Evolutionary conservation across 2,888 invertebrate genomes (phyloP).

Genomic region (Brenthis ino): DNA sequence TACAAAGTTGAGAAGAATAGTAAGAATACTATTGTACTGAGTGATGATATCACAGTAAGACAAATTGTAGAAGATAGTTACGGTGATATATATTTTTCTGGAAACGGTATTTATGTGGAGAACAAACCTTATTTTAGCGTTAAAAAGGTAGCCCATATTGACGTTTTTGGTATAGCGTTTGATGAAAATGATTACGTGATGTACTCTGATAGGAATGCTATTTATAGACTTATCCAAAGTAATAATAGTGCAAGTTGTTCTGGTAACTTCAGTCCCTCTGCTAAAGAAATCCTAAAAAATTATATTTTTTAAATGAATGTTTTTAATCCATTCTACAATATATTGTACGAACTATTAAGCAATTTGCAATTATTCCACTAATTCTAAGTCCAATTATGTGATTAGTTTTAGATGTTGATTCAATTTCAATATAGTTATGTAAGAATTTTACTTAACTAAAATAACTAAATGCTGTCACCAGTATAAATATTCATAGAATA

Average conservation of each 20-base stretch:
- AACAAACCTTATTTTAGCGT: constrained; percentile 57
- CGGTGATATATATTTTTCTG: constrained; percentile 65
- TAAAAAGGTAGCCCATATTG: constrained; percentile 54
- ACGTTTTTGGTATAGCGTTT: constrained; percentile 63
- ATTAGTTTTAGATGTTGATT: too few relatives aligned
- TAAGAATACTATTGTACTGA: constrained; percentile 49
- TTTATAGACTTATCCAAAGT: constrained; percentile 59
- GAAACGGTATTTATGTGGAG: constrained; percentile 65
- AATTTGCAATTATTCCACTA: too few relatives aligned
- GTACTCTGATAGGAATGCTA: constrained; percentile 59
- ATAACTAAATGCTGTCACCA: too few relatives aligned
- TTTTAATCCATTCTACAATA: neutral
- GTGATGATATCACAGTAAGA: constrained; percentile 56
- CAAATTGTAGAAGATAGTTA: constrained; percentile 66
- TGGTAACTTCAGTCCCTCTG: constrained; percentile 6
- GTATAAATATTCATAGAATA: too few relatives aligned
- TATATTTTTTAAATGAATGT: neutral
- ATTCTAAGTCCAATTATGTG: too few relatives aligned
- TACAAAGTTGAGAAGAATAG: constrained; percentile 58
- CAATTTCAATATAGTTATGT: too few relatives aligned
- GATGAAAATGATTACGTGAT: constrained; percentile 63
- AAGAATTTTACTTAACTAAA: too few relatives aligned
- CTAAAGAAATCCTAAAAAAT: constrained; percentile 11
- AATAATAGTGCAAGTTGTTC: constrained; percentile 40
- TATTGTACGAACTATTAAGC: too few relatives aligned